Conservation (phyloP, 1,140 invertebrate genomes). For the roundworm (Caenorhabditis elegans) region WBcel235 BX284602.5:8691501-8692000, state of each 20-base stretch:
- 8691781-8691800: too few species aligned
- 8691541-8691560: background rate
- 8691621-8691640: slow-evolving; percentile 7
- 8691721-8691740: too few species aligned
- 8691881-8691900: too few species aligned
- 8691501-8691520: background rate
- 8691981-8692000: slow-evolving; percentile 68
- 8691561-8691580: slow-evolving; percentile 22
- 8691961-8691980: slow-evolving; percentile 47
- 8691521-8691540: background rate
- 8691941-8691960: background rate
- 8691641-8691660: background rate
- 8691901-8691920: background rate
- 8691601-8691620: slow-evolving; percentile 11
- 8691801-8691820: too few species aligned
- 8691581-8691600: slow-evolving; percentile 26
- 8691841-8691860: too few species aligned
- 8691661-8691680: background rate
- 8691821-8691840: too few species aligned
- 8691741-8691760: too few species aligned
- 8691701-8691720: background rate
- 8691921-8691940: slow-evolving; percentile 20
- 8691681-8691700: background rate
- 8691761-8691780: too few species aligned
- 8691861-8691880: too few species aligned